Conservation (phyloP, 2,888 invertebrate genomes). For the Synergus umbraculus region DNA sequence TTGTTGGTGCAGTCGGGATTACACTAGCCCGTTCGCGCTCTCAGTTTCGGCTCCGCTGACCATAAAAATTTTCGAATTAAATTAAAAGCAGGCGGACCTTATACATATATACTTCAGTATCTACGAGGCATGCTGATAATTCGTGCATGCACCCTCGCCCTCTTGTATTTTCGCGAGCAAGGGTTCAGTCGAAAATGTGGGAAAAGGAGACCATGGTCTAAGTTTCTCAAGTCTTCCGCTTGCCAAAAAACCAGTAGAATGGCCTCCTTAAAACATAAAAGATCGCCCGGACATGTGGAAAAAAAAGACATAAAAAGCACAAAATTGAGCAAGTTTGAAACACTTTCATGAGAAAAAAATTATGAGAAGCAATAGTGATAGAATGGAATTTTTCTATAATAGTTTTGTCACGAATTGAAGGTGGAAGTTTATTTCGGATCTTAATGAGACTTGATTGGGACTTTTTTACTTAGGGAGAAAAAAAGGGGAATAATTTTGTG, state of each 20-base stretch:
- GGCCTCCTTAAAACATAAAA: not conserved
- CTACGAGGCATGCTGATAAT: constrained; percentile 15
- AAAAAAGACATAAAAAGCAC: not conserved
- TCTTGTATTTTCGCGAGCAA: constrained; percentile 8
- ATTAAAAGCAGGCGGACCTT: constrained; percentile 62
- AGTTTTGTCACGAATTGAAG: no score
- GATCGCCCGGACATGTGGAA: not conserved
- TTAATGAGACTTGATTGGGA: no score
- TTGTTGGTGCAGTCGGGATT: constrained; percentile 69
- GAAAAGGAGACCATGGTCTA: not conserved
- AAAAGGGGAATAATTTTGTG: no score
- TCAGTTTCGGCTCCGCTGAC: constrained; percentile 62
- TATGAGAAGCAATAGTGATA: no score
- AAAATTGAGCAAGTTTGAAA: not conserved
- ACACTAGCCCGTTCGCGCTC: constrained; percentile 52
- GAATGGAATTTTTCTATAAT: no score
- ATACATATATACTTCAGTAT: not conserved
- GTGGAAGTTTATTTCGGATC: no score
- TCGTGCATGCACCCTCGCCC: not conserved
- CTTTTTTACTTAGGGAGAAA: no score
- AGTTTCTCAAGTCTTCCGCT: not conserved
- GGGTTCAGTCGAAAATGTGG: not conserved
- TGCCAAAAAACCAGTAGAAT: not conserved
- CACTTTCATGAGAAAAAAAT: not conserved
- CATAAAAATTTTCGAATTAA: constrained; percentile 73